Conservation (phyloP, 2,888 invertebrate genomes). For the Boloria euphrosyne region DNA sequence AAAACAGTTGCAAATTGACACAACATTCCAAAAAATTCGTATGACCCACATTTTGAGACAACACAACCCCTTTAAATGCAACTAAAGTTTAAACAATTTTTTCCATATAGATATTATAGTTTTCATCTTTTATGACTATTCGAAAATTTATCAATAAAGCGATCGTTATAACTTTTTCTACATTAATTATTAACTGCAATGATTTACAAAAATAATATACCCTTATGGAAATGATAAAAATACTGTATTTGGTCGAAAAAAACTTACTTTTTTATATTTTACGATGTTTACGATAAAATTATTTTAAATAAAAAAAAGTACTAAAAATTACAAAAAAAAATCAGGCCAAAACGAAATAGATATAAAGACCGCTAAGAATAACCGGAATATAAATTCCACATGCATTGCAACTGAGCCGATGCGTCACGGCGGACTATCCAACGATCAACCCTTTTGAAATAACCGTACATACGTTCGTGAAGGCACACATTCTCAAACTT, state of each 20-base stretch:
- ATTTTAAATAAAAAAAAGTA: not conserved
- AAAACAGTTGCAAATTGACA: constrained; percentile 36
- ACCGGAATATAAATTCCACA: constrained; percentile 45
- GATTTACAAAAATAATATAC: no score
- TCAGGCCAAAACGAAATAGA: constrained; percentile 1
- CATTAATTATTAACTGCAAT: no score
- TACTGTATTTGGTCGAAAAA: no score
- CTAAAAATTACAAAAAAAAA: constrained; percentile 4
- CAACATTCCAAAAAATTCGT: constrained; percentile 26
- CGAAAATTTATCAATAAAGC: not conserved
- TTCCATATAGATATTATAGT: not conserved
- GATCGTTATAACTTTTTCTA: constrained; percentile 11
- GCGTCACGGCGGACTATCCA: constrained; percentile 62
- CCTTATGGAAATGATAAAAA: no score
- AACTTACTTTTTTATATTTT: no score
- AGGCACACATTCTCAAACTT: constrained; percentile 49
- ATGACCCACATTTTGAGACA: constrained; percentile 31
- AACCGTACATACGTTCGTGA: constrained; percentile 61
- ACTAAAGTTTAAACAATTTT: not conserved
- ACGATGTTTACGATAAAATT: no score
- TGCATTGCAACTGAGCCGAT: constrained; percentile 71
- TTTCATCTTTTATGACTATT: not conserved
- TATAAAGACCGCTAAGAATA: constrained; percentile 26
- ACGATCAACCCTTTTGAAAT: constrained; percentile 83
- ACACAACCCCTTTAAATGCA: constrained; percentile 6